Base-by-base conservation (phyloP, 1,140 invertebrate species). In the Diprion similis region DNA sequence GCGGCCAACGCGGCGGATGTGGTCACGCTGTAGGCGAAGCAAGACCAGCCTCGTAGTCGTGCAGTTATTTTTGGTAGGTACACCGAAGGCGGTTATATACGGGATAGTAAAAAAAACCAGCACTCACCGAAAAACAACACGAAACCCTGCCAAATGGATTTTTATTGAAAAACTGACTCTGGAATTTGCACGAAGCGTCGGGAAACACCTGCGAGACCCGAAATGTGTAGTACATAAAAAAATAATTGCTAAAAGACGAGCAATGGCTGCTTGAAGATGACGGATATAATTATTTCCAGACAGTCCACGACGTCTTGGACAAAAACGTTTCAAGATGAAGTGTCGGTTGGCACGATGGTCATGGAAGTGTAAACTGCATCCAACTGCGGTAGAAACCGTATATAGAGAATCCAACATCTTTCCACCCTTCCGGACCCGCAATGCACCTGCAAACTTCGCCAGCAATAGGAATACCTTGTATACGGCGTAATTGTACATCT, bases 1-100 rank as follows among this genome's bases (percentile, higher is more conserved):
- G 81, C 77, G 75, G 75, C 75, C 79, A 81, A 78, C 77, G 78
- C 76, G 77, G 76, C 83, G 81, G 81, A 85, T 85, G 83, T 82
- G 81, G 82, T 81, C 75, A 78, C 66, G 65, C 75, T 47, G 59
- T 18, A 73, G 17, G 64, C 73, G 77, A 71, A 76, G 78, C 75
- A 78, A 80, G 66, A 66, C 59, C 46, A 59, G 19, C 66, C 19
- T 17, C 71, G 59, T 72, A 72, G 71, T 72, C 66, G 47, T 19
- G 9, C 15, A 46, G 71, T 66, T 72, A 72, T 72, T 72, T 72
- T 72, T 66, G 71, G 71, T 17, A 59, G 51, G 51, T 59, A 59
- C n/a, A 59, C 51, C 51, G 51, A 59, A 59, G 51, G 51, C 11
- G 51, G 51, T 59, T 59, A 15, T 59, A 59, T 59, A 59, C 51